Base-by-base conservation (phyloP, 2,888 invertebrate genomes). In the Tolmerus cingulatus region DNA sequence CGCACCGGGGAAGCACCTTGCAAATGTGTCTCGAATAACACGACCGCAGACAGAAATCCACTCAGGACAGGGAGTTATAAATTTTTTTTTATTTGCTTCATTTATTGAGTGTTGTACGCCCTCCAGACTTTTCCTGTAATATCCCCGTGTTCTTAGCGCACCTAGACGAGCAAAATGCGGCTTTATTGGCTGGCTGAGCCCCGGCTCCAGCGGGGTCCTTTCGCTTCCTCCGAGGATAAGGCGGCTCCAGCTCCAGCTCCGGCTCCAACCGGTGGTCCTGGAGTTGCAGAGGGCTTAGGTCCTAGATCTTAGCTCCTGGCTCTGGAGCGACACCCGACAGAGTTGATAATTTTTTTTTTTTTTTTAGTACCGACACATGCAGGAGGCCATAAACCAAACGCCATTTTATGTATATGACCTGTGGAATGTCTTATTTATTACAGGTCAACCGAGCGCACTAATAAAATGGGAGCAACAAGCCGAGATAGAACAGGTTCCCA, bases 371-470 rank as follows among this genome's bases (percentile, higher is more conserved):
- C 84, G 84, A n/a, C 40, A 84, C 84, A 84, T 86, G 34, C 51
- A 86, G 46, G 51, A 27, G 51, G 27, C 34, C 76, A 78, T 86
- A 86, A 86, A 86, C 7, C 87, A 87, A 81, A 81, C 87, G 55
- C 81, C 74, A 57, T 81, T 87, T 87, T 87, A 81, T 87, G 81
- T 87, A 87, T 87, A 87, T 74, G 79, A 74, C 87, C 81, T 81
- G 66, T 81, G 46, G 87, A 87, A 87, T 79, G 81, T 81, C 87
- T 81, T 87, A 87, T 87, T 87, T 87, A 87, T 87, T 79, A 74
- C 81, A 87, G 87, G 87, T 87, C 87, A 87, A 79, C 66, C 87
- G 43, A 51, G 77, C 57, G 43, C 43, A 79, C 23, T 81, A 81
- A 79, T 87, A 87, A 87, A 87, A 51, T 46, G 87, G n/a, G 9